These are phyloP conservation scores for Pseudomugil gertrudae DNA, from an alignment of 2,797 vertebrate genomes.

Conservation along the genomic window DNA sequence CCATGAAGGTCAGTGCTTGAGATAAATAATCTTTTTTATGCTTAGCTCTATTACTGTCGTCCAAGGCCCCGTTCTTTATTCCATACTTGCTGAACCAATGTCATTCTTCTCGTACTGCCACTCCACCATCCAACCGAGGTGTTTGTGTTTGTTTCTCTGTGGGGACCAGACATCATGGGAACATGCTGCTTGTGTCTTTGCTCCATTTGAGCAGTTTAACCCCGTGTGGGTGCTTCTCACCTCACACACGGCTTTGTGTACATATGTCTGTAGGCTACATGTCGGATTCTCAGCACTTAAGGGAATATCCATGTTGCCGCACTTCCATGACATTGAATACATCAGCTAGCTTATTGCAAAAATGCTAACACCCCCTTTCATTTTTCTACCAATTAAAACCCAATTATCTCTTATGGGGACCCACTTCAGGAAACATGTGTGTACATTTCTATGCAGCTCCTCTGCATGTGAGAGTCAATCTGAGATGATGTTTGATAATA, in stretches of 20 bases:
- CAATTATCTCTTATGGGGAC: constrained; percentile 35
- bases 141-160: constrained; percentile 20
- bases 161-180: constrained; percentile 19
- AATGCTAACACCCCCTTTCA: constrained; percentile 31
- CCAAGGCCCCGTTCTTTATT: constrained; percentile 14
- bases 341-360: constrained; percentile 20
- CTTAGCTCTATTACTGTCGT: constrained; percentile 13
- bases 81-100: constrained; percentile 5
- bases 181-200: constrained; percentile 20
- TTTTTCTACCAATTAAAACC: constrained; percentile 55
- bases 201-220: constrained; percentile 48
- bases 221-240: constrained; percentile 9
- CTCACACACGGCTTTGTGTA: constrained; percentile 34
- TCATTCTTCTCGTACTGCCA: constrained; percentile 13
- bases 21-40: constrained; percentile 11
- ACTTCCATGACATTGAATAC: constrained; percentile 27
- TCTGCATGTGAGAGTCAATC: constrained; percentile 53
- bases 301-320: constrained; percentile 19
- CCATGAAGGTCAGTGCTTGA: constrained; percentile 31
- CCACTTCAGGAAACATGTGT: constrained; percentile 42
- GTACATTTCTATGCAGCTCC: constrained; percentile 34
- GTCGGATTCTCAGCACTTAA: constrained; percentile 18
- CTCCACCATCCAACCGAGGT: constrained; percentile 9
- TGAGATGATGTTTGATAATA: constrained; percentile 74
- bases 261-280: constrained; percentile 5